Percentiles rank a stretch among this genome's conserved stretches.
Evolutionary conservation across 1,140 invertebrate species (phyloP).

Genomic region (Cylas formicarius): DNA sequence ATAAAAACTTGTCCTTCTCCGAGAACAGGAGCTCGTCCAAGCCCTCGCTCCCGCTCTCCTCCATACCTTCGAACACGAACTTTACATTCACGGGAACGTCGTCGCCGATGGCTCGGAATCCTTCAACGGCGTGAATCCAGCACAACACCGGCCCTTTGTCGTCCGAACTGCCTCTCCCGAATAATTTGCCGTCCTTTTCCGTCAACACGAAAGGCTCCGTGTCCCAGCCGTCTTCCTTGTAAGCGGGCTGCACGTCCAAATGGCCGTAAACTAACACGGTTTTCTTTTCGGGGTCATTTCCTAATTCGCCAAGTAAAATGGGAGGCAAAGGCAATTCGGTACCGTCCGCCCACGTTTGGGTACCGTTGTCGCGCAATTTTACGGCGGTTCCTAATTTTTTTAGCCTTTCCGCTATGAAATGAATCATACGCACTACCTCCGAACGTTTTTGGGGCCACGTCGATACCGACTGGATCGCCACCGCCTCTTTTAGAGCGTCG

Average conservation of each 20-base stretch:
- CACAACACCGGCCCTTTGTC: slow-evolving; percentile 90
- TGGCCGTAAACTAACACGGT: slow-evolving; percentile 95
- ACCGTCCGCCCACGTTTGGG: slow-evolving; percentile 67
- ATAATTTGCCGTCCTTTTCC: slow-evolving; percentile 86
- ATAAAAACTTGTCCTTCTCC: slow-evolving; percentile 72
- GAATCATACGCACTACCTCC: slow-evolving; percentile 69
- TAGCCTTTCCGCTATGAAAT: slow-evolving; percentile 71
- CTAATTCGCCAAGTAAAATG: slow-evolving; percentile 77
- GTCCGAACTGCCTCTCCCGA: slow-evolving; percentile 78
- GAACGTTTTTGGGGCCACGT: slow-evolving; percentile 71
- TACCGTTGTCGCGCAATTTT: slow-evolving; percentile 74
- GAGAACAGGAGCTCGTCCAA: slow-evolving; percentile 78
- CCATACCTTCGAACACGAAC: slow-evolving; percentile 97
- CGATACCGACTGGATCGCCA: slow-evolving; percentile 94
- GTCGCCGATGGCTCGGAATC: slow-evolving; percentile 63
- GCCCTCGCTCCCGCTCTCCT: slow-evolving; percentile 94
- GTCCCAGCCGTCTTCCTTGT: slow-evolving; percentile 89
- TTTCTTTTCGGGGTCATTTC: slow-evolving; percentile 78
- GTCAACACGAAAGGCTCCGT: slow-evolving; percentile 89
- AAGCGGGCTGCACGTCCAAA: slow-evolving; percentile 94
- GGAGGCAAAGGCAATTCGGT: slow-evolving; percentile 74
- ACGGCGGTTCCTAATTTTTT: slow-evolving; percentile 67
- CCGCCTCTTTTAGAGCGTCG: slow-evolving; percentile 71
- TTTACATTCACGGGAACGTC: slow-evolving; percentile 89
- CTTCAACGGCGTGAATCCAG: slow-evolving; percentile 92